Percentiles rank a stretch among this genome's conserved stretches.
These are phyloP conservation scores for Gonatopus flavifemur DNA, from an alignment of 1,140 invertebrate genomes.

Conservation along the genomic window DNA sequence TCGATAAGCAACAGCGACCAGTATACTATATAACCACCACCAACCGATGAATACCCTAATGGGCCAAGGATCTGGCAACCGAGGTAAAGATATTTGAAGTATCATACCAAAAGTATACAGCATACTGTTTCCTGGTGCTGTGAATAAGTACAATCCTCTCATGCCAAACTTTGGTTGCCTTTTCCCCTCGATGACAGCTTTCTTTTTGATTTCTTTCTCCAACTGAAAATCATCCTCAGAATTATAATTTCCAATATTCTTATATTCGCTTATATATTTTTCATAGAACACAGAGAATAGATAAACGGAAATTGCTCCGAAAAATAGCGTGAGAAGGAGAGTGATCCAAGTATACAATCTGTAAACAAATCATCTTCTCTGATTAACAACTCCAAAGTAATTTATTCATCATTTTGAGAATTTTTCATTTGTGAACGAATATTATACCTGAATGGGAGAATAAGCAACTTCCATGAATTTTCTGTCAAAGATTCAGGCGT, in stretches of 20 bases:
- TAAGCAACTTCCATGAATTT: constrained; percentile 80
- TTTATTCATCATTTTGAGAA: not conserved
- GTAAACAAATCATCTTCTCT: constrained; percentile 20
- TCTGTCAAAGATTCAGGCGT: constrained; percentile 76
- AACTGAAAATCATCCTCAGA: too few relatives aligned
- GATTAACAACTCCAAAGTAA: too few relatives aligned
- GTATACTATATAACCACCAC: constrained; percentile 82
- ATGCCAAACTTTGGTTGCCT: constrained; percentile 16
- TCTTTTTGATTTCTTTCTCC: too few relatives aligned
- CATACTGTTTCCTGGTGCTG: constrained; percentile 69
- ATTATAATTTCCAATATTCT: constrained; percentile 12
- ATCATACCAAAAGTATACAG: constrained; percentile 80
- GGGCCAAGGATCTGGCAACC: constrained; percentile 74
- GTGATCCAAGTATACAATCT: constrained; percentile 67
- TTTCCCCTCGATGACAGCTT: too few relatives aligned
- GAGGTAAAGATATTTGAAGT: constrained; percentile 73
- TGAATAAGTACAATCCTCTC: constrained; percentile 68
- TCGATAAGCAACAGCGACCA: constrained; percentile 74
- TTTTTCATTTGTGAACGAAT: not conserved
- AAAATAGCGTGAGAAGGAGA: constrained; percentile 62
- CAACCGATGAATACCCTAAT: constrained; percentile 76
- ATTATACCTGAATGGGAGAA: constrained; percentile 73
- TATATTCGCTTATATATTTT: constrained; percentile 44
- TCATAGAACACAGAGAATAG: constrained; percentile 54
- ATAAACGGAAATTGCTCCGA: constrained; percentile 62